Base-by-base conservation (phyloP, 2,888 invertebrate genomes). In the Dasypogon diadema region DNA sequence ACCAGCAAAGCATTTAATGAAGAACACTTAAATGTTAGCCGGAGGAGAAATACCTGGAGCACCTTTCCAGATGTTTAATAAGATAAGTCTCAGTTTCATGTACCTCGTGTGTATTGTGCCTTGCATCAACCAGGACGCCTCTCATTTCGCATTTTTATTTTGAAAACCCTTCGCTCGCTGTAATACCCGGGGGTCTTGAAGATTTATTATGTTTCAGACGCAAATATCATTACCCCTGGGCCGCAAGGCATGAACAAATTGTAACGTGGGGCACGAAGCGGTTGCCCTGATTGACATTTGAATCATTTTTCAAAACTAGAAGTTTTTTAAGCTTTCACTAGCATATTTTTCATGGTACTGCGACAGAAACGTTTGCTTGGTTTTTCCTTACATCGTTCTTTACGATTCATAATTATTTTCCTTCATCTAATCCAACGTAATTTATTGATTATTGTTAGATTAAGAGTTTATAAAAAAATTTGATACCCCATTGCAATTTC, bases 131-230 rank as follows among this genome's bases (percentile, higher is more conserved):
- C 30, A 70, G 54, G 30, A 70, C 42, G 24, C 54, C 30, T 70
- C 34, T 21, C 51, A 22, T 54, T 12, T 54, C 18, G 6, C 54
- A 22, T 54, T 54, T 54, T 54, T 37, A 54, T 51, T 30, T 54
- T 22, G 18, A 51, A 70, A 30, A 30, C 70, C 70, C 70, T 70
- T 70, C 26, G 70, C 30, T 68, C 24, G 30, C 30, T 30, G 2
- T 65, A 65, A 70, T 70, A 54, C 70, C 70, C 34, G 68, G 30
- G 18, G 54, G 70, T 51, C 16, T 37, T 54, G 12, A 70, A 34
- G 54, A 70, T 70, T 70, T 70, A 51, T 70, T 70, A 70, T 54
- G 70, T 70, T 70, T 37, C 54, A 70, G 70, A 54, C 51, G 48
- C 34, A 70, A 70, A 70, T 70, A 54, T 70, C 54, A 54, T 70